Evolutionary conservation across 2,797 vertebrate species (phyloP), one percentile per base, ranked within the genome.

Genomic region (Centropyge bicolor): DNA sequence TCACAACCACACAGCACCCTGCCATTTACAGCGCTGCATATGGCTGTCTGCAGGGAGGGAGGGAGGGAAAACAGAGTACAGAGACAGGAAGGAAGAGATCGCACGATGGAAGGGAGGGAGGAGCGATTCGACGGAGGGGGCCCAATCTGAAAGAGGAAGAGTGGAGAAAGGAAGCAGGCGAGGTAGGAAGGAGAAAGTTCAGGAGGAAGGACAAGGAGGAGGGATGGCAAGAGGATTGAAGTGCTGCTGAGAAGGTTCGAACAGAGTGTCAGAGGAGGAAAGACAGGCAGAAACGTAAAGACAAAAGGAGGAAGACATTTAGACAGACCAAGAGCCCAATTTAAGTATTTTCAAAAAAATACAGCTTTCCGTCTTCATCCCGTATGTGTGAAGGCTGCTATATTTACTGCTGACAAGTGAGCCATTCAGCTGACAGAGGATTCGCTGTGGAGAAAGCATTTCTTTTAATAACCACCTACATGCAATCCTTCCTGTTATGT

Each of bases 1-100:
- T 84, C 86, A 87, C 89, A 82, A 91, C 92, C 93, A 85, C 93
- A 91, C 78, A 86, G 78, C 88, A 88, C 80, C 82, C 85, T 77
- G 88, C 76, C 86, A 86, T 91, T 89, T 88, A 82, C 89, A 86
- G 71, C 81, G 63, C 74, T 69, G 73, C 88, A 81, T 67, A 57
- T 68, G 86, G 76, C 87, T 64, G 80, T 81, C 81, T 85, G 81
- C 78, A 79, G 63, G 48, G 55, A 77, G 60, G 8, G 72, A 60
- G 24, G 24, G 38, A 10, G 38, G 49, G 22, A 48, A 27, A 40
- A 56, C 16, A 16, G 17, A 17, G 17, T n/a, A 17, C 73, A 65
- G 31, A 45, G 11, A n/a, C 43, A 49, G 51, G 31, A 14, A 69
- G 54, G 45, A 31, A 38, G 45, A 60, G 36, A 69, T 22, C 24